Evolutionary conservation across 2,113 vertebrate species (phyloP).

Genomic region (Nycticorax nycticorax): DNA sequence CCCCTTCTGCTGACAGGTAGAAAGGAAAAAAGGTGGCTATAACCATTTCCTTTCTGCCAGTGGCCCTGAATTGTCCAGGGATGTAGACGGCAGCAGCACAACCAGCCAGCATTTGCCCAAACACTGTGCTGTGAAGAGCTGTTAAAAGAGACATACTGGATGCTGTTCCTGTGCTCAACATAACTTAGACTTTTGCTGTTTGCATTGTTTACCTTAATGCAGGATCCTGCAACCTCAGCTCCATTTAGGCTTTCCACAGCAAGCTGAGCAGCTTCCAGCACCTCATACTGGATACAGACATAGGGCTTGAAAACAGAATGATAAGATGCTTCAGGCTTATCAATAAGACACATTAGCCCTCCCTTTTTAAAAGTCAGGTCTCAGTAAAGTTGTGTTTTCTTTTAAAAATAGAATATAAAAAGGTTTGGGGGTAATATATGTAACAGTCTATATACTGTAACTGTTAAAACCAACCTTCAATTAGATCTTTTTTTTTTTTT

Average conservation of each 20-base stretch:
- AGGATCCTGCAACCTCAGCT: constrained; percentile 60
- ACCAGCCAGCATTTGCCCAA: not conserved
- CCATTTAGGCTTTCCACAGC: constrained; percentile 80
- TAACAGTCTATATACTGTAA: not conserved
- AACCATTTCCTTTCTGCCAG: not conserved
- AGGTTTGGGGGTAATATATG: not conserved
- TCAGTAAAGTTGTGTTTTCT: not conserved
- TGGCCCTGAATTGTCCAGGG: not conserved
- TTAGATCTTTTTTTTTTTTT: not conserved
- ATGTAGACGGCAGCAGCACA: not conserved
- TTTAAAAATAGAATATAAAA: not conserved
- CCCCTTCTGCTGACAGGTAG: not conserved
- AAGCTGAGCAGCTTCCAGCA: constrained; percentile 85
- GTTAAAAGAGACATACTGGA: fast-evolving
- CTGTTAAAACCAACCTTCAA: not conserved
- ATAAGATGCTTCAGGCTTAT: not conserved
- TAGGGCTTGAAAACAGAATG: constrained; percentile 75
- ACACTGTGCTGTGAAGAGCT: not conserved
- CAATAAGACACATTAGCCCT: not conserved
- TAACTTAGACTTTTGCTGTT: not conserved
- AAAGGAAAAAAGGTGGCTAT: not conserved
- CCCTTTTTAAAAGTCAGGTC: not conserved
- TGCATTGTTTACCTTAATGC: constrained; percentile 65
- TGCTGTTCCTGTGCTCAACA: not conserved
- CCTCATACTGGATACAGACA: constrained; percentile 79